These are phyloP conservation scores for Tringa solitaria DNA, from an alignment of 2,113 vertebrate species.

Conservation along the genomic window DNA sequence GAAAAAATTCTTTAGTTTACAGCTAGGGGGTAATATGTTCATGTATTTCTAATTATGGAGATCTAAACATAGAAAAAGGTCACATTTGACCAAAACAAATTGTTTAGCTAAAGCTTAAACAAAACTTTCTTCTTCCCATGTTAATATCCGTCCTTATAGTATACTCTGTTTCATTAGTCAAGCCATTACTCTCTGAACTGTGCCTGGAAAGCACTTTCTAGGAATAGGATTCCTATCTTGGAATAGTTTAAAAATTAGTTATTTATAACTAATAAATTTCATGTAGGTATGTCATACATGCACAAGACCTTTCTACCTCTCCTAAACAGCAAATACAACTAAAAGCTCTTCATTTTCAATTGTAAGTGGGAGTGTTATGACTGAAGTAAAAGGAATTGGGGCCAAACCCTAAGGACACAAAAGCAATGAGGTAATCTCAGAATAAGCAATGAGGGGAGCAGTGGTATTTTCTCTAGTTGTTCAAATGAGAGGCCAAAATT, in stretches of 20 bases:
- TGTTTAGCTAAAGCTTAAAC: neutral
- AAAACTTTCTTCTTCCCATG: neutral
- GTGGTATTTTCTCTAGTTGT: neutral
- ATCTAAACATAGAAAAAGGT: neutral
- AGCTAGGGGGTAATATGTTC: neutral
- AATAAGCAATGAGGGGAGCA: neutral
- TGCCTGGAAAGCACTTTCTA: neutral
- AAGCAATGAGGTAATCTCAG: neutral
- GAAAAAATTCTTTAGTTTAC: neutral
- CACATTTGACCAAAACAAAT: neutral
- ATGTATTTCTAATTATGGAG: neutral
- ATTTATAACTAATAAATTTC: neutral
- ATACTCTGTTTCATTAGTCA: neutral
- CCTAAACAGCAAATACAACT: neutral
- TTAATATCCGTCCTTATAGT: neutral
- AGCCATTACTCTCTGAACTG: neutral
- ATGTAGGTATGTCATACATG: neutral
- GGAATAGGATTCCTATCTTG: neutral
- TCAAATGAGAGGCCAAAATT: neutral
- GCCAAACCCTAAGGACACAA: neutral
- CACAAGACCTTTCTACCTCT: neutral
- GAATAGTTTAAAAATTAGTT: neutral
- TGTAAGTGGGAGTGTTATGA: neutral
- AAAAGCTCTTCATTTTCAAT: neutral
- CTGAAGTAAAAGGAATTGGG: neutral